These are phyloP conservation scores for Crematogaster levior DNA, from an alignment of 2,888 invertebrate genomes.

Conservation along the genomic window DNA sequence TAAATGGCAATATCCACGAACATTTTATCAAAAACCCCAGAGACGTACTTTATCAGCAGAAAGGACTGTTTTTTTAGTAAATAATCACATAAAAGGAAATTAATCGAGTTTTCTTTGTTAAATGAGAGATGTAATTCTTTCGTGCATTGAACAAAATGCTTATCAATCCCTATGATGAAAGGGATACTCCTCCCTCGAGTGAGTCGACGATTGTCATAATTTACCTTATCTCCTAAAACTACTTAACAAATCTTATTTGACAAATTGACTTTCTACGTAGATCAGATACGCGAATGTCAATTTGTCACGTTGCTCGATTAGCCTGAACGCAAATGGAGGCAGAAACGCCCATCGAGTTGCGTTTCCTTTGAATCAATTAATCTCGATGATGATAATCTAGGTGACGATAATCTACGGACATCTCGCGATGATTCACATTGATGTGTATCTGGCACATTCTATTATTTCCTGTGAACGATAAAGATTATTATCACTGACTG, in stretches of 20 bases:
- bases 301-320: slow-evolving; percentile 31
- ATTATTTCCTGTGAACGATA: slow-evolving; percentile 26
- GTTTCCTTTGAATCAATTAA: slow-evolving; percentile 61
- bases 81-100: background rate
- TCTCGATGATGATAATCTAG: slow-evolving; percentile 52
- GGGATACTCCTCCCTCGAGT: background rate
- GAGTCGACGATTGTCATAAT: slow-evolving; percentile 18
- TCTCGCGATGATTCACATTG: slow-evolving; percentile 49
- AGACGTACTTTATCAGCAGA: background rate
- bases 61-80: background rate
- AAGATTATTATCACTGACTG: slow-evolving; percentile 19
- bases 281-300: slow-evolving; percentile 22
- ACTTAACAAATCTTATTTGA: background rate
- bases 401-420: slow-evolving; percentile 54
- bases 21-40: background rate
- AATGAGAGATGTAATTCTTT: background rate
- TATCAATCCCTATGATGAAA: background rate
- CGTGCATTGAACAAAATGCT: background rate
- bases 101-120: background rate
- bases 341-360: slow-evolving; percentile 46
- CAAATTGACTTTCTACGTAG: background rate
- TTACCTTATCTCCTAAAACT: slow-evolving; percentile 13
- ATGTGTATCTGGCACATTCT: slow-evolving; percentile 18
- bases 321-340: background rate
- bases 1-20: background rate